Evolutionary conservation across 2,113 vertebrate species (phyloP), one percentile per base, ranked within the genome.

Genomic region (Lonchura striata): DNA sequence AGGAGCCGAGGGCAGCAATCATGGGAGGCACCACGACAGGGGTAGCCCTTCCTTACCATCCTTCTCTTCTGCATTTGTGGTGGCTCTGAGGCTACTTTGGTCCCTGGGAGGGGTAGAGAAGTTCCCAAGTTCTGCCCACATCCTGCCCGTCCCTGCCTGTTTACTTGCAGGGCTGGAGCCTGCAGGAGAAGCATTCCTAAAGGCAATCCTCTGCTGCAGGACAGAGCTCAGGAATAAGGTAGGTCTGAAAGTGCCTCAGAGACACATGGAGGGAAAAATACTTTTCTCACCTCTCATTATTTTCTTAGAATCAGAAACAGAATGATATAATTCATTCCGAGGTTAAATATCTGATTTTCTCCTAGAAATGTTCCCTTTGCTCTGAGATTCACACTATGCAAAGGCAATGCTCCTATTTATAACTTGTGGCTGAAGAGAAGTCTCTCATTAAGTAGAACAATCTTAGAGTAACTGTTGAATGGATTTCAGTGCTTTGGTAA

Each of bases 41-140:
- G 86, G 71, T 79, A 89, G 28, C 87, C 82, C 90, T 94, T 95
- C 6, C 6, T 93, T 70, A 52, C 72, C 23, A 8, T 49, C 60
- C 79, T 77, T 57, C 50, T 80, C 81, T 71, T 81, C 44, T 82
- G 66, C 39, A 5, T 42, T 93, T 96, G 90, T 90, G 92, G 92
- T 88, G 82, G 44, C 83, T 72, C 18, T 75, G 85, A 97, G 79
- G 94, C 85, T 94, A 94, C 92, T 97, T 96, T 94, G 77, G 92
- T 92, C 92, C 92, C 86, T 95, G 94, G 92, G 95, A 96, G 93
- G 75, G 82, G 94, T 91, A 88, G 39, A 82, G 66, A 24, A 56
- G 60, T 41, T 96, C 92, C 93, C 92, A 41, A 83, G 90, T 57
- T 90, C 95, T 96, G 82, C 94, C 95, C 93, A 96, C 95, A 95